Conservation (phyloP, 2,113 vertebrate species). For the Pluvianellus socialis region DNA sequence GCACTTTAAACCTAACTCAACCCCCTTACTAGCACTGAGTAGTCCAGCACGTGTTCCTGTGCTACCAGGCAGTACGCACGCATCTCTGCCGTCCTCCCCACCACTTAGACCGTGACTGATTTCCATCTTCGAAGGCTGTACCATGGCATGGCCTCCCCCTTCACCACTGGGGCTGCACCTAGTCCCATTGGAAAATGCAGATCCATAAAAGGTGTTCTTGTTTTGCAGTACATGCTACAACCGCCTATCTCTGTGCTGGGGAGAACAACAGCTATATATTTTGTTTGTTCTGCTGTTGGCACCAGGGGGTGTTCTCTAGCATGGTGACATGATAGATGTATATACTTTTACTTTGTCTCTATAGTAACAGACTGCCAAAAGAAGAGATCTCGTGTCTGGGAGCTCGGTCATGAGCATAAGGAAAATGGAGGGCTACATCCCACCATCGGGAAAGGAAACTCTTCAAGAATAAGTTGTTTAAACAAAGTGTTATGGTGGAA, state of each 20-base stretch:
- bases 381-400: neutral
- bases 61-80: neutral
- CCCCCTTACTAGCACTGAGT: neutral
- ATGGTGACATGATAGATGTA: neutral
- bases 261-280: neutral
- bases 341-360: neutral
- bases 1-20: neutral
- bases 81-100: neutral
- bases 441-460: neutral
- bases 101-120: neutral
- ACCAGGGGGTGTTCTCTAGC: neutral
- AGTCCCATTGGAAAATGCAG: neutral
- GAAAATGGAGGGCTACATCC: neutral
- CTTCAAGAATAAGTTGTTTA: neutral
- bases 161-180: neutral
- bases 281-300: neutral
- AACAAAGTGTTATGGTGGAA: neutral
- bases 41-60: neutral
- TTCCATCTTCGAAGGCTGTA: neutral
- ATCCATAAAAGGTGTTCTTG: neutral
- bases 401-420: neutral
- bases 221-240: neutral
- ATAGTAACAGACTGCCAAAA: conserved; percentile 3
- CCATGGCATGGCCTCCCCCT: neutral
- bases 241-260: neutral